A percentile compares a stretch with the other conserved stretches of the same genome.
phyloP scores from a whole-genome alignment of 2,797 vertebrate genomes.

The Carapus acus region DNA sequence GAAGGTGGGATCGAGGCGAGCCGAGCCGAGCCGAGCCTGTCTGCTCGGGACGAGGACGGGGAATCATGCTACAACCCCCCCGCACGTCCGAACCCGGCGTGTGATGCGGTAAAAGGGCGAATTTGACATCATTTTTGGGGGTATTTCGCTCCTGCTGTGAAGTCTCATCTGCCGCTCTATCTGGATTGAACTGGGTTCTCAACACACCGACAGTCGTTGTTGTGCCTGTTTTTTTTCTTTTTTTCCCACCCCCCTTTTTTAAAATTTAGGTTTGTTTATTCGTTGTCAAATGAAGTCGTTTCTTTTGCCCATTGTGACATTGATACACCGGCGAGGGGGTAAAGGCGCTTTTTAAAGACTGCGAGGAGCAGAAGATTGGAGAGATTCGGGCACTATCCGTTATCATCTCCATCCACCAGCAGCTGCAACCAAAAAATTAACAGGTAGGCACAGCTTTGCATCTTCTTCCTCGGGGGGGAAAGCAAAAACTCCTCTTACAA shows the following conservation, averaged over 20 bases:
- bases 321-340: slow-evolving; percentile 24
- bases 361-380: slow-evolving; percentile 23
- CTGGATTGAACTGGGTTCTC: slow-evolving; percentile 40
- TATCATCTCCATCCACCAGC: too few species aligned
- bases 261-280: not conserved
- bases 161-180: slow-evolving; percentile 48
- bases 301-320: slow-evolving; percentile 25
- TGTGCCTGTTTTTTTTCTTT: not conserved
- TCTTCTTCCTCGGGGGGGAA: too few species aligned
- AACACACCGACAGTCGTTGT: not conserved
- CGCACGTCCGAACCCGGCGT: slow-evolving; percentile 24
- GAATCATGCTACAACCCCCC: slow-evolving; percentile 9
- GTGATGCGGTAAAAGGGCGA: slow-evolving; percentile 37
- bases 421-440: slow-evolving; percentile 38
- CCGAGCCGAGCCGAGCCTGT: slow-evolving; percentile 14
- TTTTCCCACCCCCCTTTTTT: slow-evolving; percentile 3
- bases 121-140: too few species aligned
- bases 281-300: slow-evolving; percentile 15
- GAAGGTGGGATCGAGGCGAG: slow-evolving; percentile 10
- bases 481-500: too few species aligned
- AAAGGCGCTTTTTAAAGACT: slow-evolving; percentile 37
- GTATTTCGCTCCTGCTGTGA: slow-evolving; percentile 22
- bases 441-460: slow-evolving; percentile 50
- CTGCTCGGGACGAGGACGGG: slow-evolving; percentile 33
- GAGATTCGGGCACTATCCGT: slow-evolving; percentile 40